Evolutionary conservation across 2,113 vertebrate genomes (phyloP).

Genomic region (Ceyx cyanopectus): DNA sequence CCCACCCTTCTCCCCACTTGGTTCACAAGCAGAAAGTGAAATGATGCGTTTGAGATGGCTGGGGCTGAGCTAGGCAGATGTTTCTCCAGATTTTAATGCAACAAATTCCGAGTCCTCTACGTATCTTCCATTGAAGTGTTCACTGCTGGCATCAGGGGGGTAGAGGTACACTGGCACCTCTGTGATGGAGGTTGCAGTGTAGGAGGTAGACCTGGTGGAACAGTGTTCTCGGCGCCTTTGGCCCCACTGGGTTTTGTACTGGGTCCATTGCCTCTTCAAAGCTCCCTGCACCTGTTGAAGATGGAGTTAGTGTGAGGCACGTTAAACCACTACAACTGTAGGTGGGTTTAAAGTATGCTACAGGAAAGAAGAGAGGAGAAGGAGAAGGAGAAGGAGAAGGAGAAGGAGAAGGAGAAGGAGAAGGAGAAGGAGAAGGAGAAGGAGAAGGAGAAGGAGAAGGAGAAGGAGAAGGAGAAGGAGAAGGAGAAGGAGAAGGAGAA

Average conservation of each 20-base stretch:
- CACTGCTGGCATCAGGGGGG: constrained; percentile 83
- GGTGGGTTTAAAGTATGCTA: no score
- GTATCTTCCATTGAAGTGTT: constrained; percentile 83
- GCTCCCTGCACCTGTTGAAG: constrained; percentile 87
- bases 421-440: no score
- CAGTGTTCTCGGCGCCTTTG: constrained; percentile 87
- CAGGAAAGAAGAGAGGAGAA: not conserved
- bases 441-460: no score
- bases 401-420: no score
- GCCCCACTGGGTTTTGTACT: constrained; percentile 89
- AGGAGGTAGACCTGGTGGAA: constrained; percentile 86
- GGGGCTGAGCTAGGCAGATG: constrained; percentile 79
- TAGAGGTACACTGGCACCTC: constrained; percentile 88
- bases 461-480: no score
- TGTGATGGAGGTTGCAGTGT: constrained; percentile 87
- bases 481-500: no score
- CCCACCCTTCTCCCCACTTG: not conserved
- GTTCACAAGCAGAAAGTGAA: constrained; percentile 16
- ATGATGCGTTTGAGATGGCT: not conserved
- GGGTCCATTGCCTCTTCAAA: constrained; percentile 92
- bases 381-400: no score
- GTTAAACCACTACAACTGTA: not conserved
- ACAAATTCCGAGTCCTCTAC: constrained; percentile 84
- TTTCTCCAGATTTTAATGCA: constrained; percentile 84
- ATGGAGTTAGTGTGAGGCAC: not conserved